phyloP scores from a whole-genome alignment of 2,113 vertebrate species.

The Anguilla rostrata region DNA sequence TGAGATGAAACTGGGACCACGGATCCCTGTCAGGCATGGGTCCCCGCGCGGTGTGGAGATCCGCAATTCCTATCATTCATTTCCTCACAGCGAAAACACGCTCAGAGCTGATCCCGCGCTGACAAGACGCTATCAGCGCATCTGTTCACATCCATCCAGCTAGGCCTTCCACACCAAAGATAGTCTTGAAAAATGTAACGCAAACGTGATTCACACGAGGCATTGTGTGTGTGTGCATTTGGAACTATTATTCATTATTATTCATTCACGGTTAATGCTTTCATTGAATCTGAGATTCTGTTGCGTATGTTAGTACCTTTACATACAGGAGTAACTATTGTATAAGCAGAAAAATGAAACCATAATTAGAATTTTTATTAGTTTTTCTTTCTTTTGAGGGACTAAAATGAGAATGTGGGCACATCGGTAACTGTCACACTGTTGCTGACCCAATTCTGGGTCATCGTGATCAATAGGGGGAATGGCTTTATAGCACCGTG shows the following conservation, averaged over 20 bases:
- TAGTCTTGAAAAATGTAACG: background rate
- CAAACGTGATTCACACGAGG: background rate
- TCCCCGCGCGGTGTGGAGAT: background rate
- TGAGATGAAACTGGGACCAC: background rate
- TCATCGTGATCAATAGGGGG: background rate
- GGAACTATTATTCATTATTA: background rate
- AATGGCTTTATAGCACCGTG: background rate
- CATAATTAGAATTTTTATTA: no score
- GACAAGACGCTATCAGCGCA: conserved; percentile 8
- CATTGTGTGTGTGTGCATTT: background rate
- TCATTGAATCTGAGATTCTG: background rate
- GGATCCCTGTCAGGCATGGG: background rate
- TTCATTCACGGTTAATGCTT: background rate
- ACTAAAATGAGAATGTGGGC: no score
- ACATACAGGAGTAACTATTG: no score
- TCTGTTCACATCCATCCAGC: conserved; percentile 5
- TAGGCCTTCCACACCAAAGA: background rate
- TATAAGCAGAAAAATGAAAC: no score
- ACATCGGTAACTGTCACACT: no score
- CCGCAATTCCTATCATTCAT: background rate
- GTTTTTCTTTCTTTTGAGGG: no score
- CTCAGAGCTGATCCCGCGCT: background rate
- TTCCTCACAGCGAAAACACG: background rate
- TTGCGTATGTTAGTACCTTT: no score
- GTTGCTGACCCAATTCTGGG: no score